These are phyloP conservation scores for Ameiurus melas DNA, from an alignment of 2,113 vertebrate genomes.

Conservation along the genomic window DNA sequence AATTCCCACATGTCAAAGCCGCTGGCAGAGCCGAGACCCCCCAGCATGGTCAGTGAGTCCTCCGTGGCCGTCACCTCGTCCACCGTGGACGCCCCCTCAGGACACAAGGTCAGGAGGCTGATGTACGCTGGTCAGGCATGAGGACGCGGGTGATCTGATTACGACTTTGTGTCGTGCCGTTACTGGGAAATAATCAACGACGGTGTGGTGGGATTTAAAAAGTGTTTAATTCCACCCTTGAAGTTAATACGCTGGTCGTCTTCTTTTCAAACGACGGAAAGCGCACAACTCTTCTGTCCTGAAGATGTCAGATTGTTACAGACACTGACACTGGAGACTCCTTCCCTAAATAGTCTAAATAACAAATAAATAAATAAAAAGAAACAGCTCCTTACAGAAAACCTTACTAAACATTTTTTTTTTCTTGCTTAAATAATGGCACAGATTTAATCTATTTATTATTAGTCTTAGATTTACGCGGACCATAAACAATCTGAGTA, in stretches of 20 bases:
- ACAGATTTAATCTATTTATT: no score
- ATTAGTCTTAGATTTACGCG: not conserved
- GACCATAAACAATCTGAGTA: not conserved
- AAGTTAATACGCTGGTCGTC: no score
- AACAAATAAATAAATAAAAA: no score
- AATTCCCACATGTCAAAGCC: conserved; percentile 88
- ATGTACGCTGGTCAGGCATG: not conserved
- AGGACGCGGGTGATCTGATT: not conserved
- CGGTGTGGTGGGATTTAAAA: not conserved
- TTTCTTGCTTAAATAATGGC: no score
- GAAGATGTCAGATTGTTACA: no score
- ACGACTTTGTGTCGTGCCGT: not conserved
- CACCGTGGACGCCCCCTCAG: conserved; percentile 77
- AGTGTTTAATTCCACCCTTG: no score
- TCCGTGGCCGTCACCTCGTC: conserved; percentile 82
- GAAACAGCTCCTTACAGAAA: no score
- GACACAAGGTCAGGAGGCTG: conserved; percentile 78
- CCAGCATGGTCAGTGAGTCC: conserved; percentile 91
- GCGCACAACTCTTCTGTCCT: no score
- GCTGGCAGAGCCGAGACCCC: conserved; percentile 83
- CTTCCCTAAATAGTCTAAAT: no score
- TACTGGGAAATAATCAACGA: not conserved
- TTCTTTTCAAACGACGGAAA: no score
- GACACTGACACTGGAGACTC: no score
- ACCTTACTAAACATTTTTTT: no score